Evolutionary conservation across 1,140 invertebrate species (phyloP).

Genomic region (Drosophila teissieri): DNA sequence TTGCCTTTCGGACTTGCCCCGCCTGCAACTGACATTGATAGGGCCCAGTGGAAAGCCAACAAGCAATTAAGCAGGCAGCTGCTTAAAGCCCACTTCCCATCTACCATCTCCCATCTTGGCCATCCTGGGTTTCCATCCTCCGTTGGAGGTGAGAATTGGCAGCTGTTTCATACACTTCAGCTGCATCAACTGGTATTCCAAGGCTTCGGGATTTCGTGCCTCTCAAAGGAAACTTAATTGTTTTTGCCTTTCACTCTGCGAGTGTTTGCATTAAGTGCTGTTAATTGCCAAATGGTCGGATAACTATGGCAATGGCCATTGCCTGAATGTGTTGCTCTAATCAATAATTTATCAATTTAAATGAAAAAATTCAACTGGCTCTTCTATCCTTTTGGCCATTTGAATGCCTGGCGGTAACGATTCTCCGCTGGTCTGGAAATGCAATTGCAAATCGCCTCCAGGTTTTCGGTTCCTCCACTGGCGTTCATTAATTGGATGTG

Average conservation of each 20-base stretch:
- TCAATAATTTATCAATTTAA: constrained; percentile 20
- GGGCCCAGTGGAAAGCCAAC: constrained; percentile 39
- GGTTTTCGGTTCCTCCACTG: neutral
- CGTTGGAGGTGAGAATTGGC: neutral
- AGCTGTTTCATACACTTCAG: neutral
- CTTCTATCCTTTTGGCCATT: neutral
- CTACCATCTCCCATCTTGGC: neutral
- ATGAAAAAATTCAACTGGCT: neutral
- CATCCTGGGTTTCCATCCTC: too few relatives aligned
- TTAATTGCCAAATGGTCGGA: constrained; percentile 42
- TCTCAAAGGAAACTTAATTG: constrained; percentile 48
- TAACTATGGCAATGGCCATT: constrained; percentile 33
- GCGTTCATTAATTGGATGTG: constrained; percentile 20
- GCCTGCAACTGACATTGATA: constrained; percentile 55
- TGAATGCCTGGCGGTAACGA: neutral
- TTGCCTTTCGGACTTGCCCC: constrained; percentile 1
- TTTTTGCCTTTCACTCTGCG: constrained; percentile 14
- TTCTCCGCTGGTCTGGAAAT: constrained; percentile 7
- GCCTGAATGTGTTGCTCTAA: constrained; percentile 10
- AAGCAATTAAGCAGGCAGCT: constrained; percentile 52
- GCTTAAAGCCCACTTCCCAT: constrained; percentile 15
- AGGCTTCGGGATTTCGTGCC: neutral
- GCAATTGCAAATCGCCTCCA: constrained; percentile 11
- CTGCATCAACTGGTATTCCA: constrained; percentile 3
- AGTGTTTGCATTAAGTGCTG: constrained; percentile 26